Evolutionary conservation across 2,113 vertebrate genomes (phyloP).

Genomic region (Ochotona princeps): DNA sequence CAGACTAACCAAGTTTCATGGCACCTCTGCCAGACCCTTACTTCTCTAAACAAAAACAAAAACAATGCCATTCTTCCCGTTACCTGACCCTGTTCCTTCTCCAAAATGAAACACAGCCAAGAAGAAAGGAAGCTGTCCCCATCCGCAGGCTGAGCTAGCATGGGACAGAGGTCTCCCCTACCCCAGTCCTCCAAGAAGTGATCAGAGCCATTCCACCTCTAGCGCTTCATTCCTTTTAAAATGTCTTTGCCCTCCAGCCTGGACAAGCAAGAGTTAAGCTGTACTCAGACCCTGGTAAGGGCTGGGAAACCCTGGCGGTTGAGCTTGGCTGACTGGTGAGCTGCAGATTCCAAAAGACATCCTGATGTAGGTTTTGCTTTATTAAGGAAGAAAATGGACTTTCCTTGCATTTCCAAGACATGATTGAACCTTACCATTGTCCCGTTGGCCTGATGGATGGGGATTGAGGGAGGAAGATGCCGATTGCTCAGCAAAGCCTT

Average conservation of each 20-base stretch:
- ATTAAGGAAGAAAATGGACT: slow-evolving; percentile 18
- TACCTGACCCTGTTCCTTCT: not conserved
- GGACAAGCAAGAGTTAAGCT: not conserved
- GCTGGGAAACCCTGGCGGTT: not conserved
- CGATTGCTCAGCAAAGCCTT: not conserved
- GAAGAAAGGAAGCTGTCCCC: not conserved
- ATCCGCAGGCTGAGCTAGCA: slow-evolving; percentile 10
- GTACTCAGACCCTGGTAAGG: not conserved
- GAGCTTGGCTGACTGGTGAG: slow-evolving; percentile 32
- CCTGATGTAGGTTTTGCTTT: not conserved
- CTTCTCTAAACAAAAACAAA: not conserved
- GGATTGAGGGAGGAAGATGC: not conserved
- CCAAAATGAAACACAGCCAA: slow-evolving; percentile 16
- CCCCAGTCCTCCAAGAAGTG: not conserved
- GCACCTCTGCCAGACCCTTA: not conserved
- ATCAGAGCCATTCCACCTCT: not conserved
- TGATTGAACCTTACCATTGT: not conserved
- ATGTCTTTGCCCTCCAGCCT: not conserved
- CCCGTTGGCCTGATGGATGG: not conserved
- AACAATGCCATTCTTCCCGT: not conserved
- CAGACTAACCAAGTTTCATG: not conserved
- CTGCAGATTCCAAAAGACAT: not conserved
- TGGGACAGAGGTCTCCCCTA: not conserved
- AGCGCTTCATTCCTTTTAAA: slow-evolving; percentile 8
- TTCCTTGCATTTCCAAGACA: slow-evolving; percentile 32